phyloP scores from a whole-genome alignment of 2,888 invertebrate genomes.

The Meteorus cinctellus region DNA sequence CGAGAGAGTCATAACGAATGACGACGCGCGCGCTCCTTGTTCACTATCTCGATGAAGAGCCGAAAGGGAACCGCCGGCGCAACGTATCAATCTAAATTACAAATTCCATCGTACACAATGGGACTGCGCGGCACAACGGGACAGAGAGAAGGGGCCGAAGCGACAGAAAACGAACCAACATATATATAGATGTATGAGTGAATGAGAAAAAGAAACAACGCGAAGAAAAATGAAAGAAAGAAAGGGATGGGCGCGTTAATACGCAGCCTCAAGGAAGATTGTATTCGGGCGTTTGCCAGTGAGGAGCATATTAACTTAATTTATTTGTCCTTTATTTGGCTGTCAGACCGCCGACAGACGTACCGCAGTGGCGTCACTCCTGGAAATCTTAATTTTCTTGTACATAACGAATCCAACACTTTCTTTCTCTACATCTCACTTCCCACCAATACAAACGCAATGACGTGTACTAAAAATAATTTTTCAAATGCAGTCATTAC shows the following conservation, averaged over 20 bases:
- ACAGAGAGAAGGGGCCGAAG: slow-evolving; percentile 38
- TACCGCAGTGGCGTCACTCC: slow-evolving; percentile 61
- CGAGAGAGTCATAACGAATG: slow-evolving; percentile 35
- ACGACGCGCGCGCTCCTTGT: slow-evolving; percentile 26
- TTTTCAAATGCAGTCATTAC: slow-evolving; percentile 6
- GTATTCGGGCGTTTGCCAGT: slow-evolving; percentile 55
- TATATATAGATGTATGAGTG: not conserved
- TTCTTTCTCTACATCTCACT: not conserved
- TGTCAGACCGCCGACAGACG: slow-evolving; percentile 64
- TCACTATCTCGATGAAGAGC: slow-evolving; percentile 47
- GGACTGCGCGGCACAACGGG: slow-evolving; percentile 43
- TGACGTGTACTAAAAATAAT: slow-evolving; percentile 21
- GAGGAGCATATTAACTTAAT: slow-evolving; percentile 70
- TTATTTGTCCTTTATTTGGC: slow-evolving; percentile 73
- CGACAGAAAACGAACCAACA: slow-evolving; percentile 3
- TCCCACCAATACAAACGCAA: not conserved
- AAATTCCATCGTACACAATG: slow-evolving; percentile 71
- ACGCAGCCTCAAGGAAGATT: slow-evolving; percentile 51
- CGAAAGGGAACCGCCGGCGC: slow-evolving; percentile 50
- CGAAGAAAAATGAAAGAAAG: slow-evolving; percentile 26
- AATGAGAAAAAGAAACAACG: slow-evolving; percentile 22
- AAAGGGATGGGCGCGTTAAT: slow-evolving; percentile 30
- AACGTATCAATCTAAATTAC: slow-evolving; percentile 73
- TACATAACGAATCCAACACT: slow-evolving; percentile 28
- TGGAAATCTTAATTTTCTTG: slow-evolving; percentile 59